Evolutionary conservation across 2,113 vertebrate species (phyloP).

Genomic region (Marmota monax): DNA sequence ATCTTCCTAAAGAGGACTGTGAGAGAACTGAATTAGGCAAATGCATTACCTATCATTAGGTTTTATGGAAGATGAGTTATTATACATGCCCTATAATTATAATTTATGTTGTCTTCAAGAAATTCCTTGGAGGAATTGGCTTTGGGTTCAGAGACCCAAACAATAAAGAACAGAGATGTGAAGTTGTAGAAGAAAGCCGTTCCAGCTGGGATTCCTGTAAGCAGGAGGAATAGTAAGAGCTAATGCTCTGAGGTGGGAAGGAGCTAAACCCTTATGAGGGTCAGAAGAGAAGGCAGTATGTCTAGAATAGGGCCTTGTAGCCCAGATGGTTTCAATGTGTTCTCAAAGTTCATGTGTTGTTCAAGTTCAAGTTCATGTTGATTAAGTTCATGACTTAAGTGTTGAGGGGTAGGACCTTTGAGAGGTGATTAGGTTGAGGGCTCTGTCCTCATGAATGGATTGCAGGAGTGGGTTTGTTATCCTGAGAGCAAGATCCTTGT

Average conservation of each 20-base stretch:
- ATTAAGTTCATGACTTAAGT: no score
- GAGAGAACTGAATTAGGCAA: background rate
- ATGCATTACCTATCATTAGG: fast-evolving
- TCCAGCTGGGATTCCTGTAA: background rate
- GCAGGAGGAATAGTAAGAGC: background rate
- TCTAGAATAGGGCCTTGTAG: background rate
- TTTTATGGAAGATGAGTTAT: background rate
- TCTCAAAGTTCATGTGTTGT: background rate
- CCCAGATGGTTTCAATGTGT: background rate
- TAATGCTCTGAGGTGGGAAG: background rate
- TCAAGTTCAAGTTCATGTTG: no score
- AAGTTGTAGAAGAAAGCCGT: background rate
- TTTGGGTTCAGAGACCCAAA: background rate
- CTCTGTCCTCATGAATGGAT: background rate
- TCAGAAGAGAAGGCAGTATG: background rate
- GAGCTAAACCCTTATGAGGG: no score
- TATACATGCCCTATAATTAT: background rate
- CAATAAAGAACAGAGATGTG: background rate
- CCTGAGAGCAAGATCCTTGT: background rate
- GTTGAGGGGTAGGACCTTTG: background rate
- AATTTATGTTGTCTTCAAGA: background rate
- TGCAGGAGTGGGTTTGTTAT: background rate
- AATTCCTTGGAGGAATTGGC: background rate
- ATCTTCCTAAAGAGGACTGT: fast-evolving
- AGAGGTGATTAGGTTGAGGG: no score